A percentile compares a stretch with the other conserved stretches of the same genome.
Conservation (phyloP, 2,113 vertebrate species). For the Sisor rabdophorus region DNA sequence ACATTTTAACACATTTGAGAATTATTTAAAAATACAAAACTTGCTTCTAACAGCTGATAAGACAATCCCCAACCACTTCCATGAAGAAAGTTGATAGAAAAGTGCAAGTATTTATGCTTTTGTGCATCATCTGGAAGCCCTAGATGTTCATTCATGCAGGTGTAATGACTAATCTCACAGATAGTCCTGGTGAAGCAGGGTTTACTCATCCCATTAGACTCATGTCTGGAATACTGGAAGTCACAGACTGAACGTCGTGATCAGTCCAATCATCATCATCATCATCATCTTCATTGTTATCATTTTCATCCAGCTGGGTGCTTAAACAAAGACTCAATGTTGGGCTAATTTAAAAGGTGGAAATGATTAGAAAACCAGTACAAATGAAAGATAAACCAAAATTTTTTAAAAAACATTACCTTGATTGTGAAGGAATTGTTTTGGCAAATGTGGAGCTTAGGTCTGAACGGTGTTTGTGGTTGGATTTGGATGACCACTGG, state of each 20-base stretch:
- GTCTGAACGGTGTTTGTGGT: conserved; percentile 29
- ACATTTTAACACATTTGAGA: not conserved
- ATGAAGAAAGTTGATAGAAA: not conserved
- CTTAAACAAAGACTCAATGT: conserved; percentile 34
- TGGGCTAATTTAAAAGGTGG: not conserved
- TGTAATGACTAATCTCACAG: conserved; percentile 14
- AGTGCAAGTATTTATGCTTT: not conserved
- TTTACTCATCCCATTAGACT: conserved; percentile 42
- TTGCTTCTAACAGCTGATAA: not conserved
- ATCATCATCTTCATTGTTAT: conserved; percentile 23
- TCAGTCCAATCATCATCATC: conserved; percentile 50
- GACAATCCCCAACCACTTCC: not conserved
- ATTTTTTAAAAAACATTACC: conserved; percentile 42
- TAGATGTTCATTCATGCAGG: conserved; percentile 1
- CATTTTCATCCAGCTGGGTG: conserved; percentile 25
- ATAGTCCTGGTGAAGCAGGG: conserved; percentile 13
- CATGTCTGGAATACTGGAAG: conserved; percentile 47
- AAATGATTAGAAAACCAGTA: not conserved
- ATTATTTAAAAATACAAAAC: not conserved
- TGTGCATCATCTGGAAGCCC: conserved; percentile 27
- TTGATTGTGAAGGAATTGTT: conserved; percentile 34
- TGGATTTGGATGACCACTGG: conserved; percentile 51
- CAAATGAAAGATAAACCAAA: not conserved
- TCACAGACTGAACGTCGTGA: conserved; percentile 46
- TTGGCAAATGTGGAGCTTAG: conserved; percentile 13